Percentiles rank a stretch among this genome's conserved stretches.
These are phyloP conservation scores for Oreohelix idahoensis DNA, from an alignment of 1,140 invertebrate genomes.

Conservation along the genomic window DNA sequence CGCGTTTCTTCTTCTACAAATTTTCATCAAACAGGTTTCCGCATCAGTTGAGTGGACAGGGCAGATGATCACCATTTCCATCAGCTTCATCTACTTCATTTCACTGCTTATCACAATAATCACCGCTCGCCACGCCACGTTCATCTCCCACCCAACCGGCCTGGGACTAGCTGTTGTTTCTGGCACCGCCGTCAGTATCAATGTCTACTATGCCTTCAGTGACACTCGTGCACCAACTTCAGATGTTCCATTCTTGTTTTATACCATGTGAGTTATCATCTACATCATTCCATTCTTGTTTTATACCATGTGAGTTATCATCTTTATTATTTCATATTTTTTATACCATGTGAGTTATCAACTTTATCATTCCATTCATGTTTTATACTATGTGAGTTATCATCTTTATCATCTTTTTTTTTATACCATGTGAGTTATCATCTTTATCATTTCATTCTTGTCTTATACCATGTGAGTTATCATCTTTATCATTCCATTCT, in stretches of 20 bases:
- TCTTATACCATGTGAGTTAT: conserved; percentile 55
- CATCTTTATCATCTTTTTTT: no score
- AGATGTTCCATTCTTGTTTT: conserved; percentile 52
- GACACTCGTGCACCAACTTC: conserved; percentile 41
- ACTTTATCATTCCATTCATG: no score
- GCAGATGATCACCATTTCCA: neutral
- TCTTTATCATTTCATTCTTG: no score
- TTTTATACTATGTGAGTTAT: no score
- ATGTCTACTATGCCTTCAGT: conserved; percentile 54
- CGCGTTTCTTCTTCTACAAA: no score
- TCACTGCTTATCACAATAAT: neutral
- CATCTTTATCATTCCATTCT: no score
- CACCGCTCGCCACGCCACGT: neutral
- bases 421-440: no score
- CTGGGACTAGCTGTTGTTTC: conserved; percentile 40
- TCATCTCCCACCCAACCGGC: conserved; percentile 13
- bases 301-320: no score
- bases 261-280: neutral
- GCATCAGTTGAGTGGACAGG: neutral
- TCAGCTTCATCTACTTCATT: conserved; percentile 26
- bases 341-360: no score
- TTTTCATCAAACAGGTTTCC: neutral
- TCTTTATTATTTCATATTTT: no score
- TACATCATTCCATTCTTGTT: no score
- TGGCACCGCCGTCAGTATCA: conserved; percentile 29